Evolutionary conservation across 1,140 invertebrate species (phyloP), one percentile per base, ranked within the genome.

Genomic region (Sinonovacula constricta): DNA sequence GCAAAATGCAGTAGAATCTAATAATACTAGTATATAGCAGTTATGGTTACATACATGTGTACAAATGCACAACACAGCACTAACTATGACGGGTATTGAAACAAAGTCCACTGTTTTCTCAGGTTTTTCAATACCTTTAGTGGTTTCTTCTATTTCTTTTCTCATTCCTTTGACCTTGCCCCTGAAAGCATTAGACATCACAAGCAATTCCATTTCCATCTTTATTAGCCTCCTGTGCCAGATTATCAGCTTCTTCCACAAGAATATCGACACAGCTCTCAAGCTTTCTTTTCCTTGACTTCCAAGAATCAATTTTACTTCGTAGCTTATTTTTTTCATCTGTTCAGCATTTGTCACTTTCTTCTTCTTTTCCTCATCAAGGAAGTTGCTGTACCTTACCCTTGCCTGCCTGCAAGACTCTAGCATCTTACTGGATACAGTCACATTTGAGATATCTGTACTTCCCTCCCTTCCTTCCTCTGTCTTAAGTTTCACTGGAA

Each of bases 111-210:
- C n/a, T n/a, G 28, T 56, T 69, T 69, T 54, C 66, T 69, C 26
- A 1, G 56, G 45, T 69, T 69, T 69, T 18, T 69, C 49, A 10
- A 69, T 69, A 1, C 56, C 12, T 34, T 22, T 69, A 31, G 12
- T 34, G n/a, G 66, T 54, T 69, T 69, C 66, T 45, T 65, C 39
- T 45, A 45, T 45, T 45, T 45, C 39, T 45, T 45, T 69, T 66
- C 66, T n/a, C n/a, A n/a, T n/a, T n/a, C n/a, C n/a, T 69, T n/a
- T 69, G 33, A 26, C 10, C 51, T 54, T 54, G 24, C 10, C 51
- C 49, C 66, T 69, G 66, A 56, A 69, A n/a, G 66, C 66, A 69
- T 69, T 69, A 31, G 49, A 69, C 51, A 54, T 69, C 26, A 69
- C 53, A 69, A 67, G 39, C 45, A n/a, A n/a, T n/a, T n/a, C n/a